A percentile compares a stretch with the other conserved stretches of the same genome.
Conservation (phyloP, 2,888 invertebrate genomes). For the Caenorhabditis sp. region DNA sequence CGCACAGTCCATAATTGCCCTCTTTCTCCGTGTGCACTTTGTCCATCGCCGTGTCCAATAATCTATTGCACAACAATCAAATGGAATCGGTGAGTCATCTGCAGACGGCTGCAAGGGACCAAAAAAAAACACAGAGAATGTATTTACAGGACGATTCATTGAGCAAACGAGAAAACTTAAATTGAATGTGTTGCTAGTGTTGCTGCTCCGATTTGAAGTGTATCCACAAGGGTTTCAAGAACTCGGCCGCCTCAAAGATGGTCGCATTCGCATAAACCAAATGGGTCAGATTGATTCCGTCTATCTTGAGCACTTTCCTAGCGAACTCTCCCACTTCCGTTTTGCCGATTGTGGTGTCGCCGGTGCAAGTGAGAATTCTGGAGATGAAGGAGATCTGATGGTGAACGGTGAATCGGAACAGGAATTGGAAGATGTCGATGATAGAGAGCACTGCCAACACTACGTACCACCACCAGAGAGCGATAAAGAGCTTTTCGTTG, state of each 20-base stretch:
- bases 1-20: too few relatives aligned
- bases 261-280: constrained; percentile 75
- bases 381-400: constrained; percentile 46
- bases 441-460: constrained; percentile 31
- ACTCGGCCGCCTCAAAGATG: constrained; percentile 54
- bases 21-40: too few relatives aligned
- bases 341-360: constrained; percentile 7
- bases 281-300: constrained; percentile 74
- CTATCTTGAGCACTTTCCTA: constrained; percentile 66
- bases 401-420: constrained; percentile 45
- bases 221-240: constrained; percentile 49
- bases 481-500: constrained; percentile 78
- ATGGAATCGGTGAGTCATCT: too few relatives aligned
- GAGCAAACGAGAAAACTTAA: background rate
- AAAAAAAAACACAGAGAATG: background rate
- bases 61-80: too few relatives aligned
- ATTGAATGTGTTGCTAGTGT: background rate
- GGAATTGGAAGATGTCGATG: constrained; percentile 31
- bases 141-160: constrained; percentile 9
- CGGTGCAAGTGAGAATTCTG: constrained; percentile 26
- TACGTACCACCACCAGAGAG: constrained; percentile 76
- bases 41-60: too few relatives aligned
- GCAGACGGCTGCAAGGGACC: too few relatives aligned
- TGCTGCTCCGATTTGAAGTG: constrained; percentile 21
- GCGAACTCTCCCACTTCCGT: constrained; percentile 64